A percentile compares a stretch with the other conserved stretches of the same genome.
These are phyloP conservation scores for Ditula angustiorana DNA, from an alignment of 2,888 invertebrate species.

Conservation along the genomic window DNA sequence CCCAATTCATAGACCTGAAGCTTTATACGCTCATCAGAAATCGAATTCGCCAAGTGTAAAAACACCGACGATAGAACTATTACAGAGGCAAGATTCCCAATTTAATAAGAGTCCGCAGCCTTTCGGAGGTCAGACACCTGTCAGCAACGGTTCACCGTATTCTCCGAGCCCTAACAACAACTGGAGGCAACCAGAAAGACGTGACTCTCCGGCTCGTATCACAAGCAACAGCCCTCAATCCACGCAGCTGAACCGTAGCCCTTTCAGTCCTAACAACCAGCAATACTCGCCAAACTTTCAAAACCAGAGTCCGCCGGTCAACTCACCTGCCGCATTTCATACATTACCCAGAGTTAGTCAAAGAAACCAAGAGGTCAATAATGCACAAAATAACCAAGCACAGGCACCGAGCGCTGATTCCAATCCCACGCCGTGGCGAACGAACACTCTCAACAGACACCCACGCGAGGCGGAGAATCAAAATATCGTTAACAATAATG, in stretches of 20 bases:
- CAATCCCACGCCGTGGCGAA: constrained; percentile 73
- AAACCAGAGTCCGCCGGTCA: constrained; percentile 60
- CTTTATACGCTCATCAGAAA: constrained; percentile 75
- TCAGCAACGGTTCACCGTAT: constrained; percentile 66
- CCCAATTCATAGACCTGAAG: constrained; percentile 80
- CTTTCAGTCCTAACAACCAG: constrained; percentile 62
- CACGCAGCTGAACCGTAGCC: constrained; percentile 61
- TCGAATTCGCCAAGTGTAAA: constrained; percentile 66
- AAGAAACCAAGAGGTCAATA: constrained; percentile 63
- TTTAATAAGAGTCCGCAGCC: constrained; percentile 83
- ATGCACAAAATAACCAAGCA: constrained; percentile 52
- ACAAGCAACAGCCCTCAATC: constrained; percentile 59
- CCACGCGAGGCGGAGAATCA: constrained; percentile 63
- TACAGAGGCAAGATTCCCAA: constrained; percentile 80
- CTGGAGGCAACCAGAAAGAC: constrained; percentile 78
- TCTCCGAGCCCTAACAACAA: constrained; percentile 78
- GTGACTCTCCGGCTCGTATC: constrained; percentile 70
- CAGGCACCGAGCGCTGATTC: constrained; percentile 46
- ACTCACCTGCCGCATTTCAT: constrained; percentile 64
- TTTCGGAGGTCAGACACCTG: constrained; percentile 67
- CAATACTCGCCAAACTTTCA: constrained; percentile 61
- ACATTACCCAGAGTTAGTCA: constrained; percentile 72
- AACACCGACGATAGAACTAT: constrained; percentile 71
- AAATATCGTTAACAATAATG: constrained; percentile 58
- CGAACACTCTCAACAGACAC: constrained; percentile 70